These are phyloP conservation scores for Brachypalpus laphriformis DNA, from an alignment of 2,888 invertebrate species.

Conservation along the genomic window DNA sequence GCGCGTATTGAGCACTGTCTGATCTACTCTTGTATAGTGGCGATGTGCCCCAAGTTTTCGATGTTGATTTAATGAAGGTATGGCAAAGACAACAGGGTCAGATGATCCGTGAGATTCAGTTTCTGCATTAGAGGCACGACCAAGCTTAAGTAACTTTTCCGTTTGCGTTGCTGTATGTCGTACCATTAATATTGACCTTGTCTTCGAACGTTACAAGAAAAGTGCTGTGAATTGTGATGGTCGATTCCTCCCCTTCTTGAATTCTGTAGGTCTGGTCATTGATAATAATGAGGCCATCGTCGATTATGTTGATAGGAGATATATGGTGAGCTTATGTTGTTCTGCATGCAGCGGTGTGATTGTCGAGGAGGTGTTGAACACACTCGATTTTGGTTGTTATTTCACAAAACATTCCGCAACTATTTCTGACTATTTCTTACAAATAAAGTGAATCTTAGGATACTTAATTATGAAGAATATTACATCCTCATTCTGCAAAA, in stretches of 20 bases:
- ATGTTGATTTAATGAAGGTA: slow-evolving; percentile 9
- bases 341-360: slow-evolving; percentile 22
- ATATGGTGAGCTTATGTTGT: slow-evolving; percentile 32
- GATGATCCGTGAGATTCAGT: slow-evolving; percentile 15
- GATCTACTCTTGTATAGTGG: no score
- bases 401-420: slow-evolving; percentile 18
- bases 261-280: slow-evolving; percentile 36
- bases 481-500: slow-evolving; percentile 25
- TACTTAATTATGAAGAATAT: no score
- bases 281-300: slow-evolving; percentile 23
- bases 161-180: slow-evolving; percentile 21
- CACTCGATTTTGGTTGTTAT: neutral
- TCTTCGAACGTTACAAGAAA: slow-evolving; percentile 1
- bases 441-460: neutral
- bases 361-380: slow-evolving; percentile 15
- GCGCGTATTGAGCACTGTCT: no score
- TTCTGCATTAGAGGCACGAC: neutral
- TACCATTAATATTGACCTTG: neutral
- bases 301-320: slow-evolving; percentile 2
- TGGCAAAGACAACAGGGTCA: slow-evolving; percentile 15
- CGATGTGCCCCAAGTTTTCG: no score
- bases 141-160: neutral
- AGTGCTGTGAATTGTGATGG: slow-evolving; percentile 11
- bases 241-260: no score
- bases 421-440: slow-evolving; percentile 10